Percentiles rank a stretch among this genome's conserved stretches.
Evolutionary conservation across 2,113 vertebrate genomes (phyloP).

Genomic region (Tragelaphus strepsiceros): DNA sequence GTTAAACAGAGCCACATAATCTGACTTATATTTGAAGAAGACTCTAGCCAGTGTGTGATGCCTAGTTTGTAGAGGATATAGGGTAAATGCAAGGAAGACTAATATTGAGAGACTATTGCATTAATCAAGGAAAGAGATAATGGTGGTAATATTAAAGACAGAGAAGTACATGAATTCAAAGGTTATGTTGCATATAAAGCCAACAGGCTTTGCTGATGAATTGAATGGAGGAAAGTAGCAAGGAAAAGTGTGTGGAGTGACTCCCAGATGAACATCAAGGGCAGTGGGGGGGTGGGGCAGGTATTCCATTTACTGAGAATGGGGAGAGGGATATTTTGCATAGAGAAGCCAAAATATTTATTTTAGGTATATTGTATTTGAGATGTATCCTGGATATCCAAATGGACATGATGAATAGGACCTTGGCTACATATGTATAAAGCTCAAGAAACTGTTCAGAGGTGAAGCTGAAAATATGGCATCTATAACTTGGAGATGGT

Average conservation of each 20-base stretch:
- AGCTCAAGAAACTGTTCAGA: background rate
- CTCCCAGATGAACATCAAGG: background rate
- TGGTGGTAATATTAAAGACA: background rate
- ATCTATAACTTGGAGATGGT: background rate
- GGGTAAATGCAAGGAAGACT: background rate
- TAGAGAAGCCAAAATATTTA: background rate
- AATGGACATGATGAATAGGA: background rate
- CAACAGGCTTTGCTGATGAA: background rate
- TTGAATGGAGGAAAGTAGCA: background rate
- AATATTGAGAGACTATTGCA: background rate
- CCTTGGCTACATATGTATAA: background rate
- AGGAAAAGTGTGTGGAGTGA: background rate
- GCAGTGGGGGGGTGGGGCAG: accelerated
- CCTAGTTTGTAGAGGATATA: background rate
- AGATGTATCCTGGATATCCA: background rate
- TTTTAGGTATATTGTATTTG: background rate
- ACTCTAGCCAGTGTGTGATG: background rate
- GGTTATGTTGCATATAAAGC: background rate
- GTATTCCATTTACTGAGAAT: background rate
- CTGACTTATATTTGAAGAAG: background rate
- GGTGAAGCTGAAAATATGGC: background rate
- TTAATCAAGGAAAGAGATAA: background rate
- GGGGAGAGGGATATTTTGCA: background rate
- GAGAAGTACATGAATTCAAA: background rate
- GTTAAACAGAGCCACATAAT: background rate